These are phyloP conservation scores for Zootermopsis nevadensis DNA, from an alignment of 2,888 invertebrate genomes.

Conservation along the genomic window DNA sequence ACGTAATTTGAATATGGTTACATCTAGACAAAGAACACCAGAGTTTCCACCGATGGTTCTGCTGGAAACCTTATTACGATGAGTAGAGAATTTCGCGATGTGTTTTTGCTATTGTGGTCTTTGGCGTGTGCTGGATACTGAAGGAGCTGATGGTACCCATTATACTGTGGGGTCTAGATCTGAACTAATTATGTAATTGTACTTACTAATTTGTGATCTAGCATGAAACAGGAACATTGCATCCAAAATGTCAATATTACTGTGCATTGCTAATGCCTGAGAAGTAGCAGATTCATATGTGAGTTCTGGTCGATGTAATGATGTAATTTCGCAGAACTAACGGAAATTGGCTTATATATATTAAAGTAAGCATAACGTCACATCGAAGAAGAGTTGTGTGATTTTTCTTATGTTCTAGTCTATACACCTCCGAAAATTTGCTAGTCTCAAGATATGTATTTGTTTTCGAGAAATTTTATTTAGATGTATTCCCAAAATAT, in stretches of 20 bases:
- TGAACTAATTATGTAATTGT: neutral
- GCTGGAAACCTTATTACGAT: too few species aligned
- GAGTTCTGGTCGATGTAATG: neutral
- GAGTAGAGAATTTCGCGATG: too few species aligned
- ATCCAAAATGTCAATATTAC: constrained; percentile 1
- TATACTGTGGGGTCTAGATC: neutral
- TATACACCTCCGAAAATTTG: neutral
- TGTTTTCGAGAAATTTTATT: too few species aligned
- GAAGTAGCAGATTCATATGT: neutral
- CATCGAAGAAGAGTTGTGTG: neutral
- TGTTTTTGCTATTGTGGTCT: too few species aligned
- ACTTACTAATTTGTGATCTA: neutral
- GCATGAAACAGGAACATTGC: neutral
- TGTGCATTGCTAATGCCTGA: constrained; percentile 1
- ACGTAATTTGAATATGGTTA: too few species aligned
- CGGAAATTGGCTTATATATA: neutral
- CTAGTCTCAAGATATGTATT: neutral
- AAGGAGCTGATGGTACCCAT: too few species aligned
- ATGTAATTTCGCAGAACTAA: neutral
- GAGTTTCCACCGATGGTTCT: too few species aligned
- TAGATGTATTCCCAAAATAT: too few species aligned
- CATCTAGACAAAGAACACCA: too few species aligned
- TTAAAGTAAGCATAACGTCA: neutral
- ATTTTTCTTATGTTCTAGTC: neutral
- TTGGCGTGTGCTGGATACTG: too few species aligned